Evolutionary conservation across 2,888 invertebrate species (phyloP).

Genomic region (Drosophila mercatorum): DNA sequence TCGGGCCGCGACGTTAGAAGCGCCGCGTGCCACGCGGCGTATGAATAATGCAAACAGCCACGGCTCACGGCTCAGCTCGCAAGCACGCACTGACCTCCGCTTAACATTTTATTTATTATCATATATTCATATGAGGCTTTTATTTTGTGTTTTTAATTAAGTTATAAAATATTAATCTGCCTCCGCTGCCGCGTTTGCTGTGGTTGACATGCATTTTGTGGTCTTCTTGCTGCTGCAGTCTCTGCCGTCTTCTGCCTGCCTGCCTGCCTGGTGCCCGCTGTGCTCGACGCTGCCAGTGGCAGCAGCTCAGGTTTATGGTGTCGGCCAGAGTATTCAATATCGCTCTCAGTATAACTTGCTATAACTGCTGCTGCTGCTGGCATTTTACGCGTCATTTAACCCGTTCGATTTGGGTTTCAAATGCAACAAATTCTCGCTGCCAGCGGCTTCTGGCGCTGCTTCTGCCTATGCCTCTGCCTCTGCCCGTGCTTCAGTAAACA

Average conservation of each 20-base stretch:
- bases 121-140: constrained; percentile 53
- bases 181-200: constrained; percentile 30
- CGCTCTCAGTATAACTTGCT: constrained; percentile 9
- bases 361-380: constrained; percentile 31
- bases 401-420: constrained; percentile 65
- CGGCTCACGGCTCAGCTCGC: constrained; percentile 39
- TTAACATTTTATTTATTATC: constrained; percentile 54
- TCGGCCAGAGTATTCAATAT: constrained; percentile 39
- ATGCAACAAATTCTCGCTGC: constrained; percentile 53
- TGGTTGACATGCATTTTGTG: constrained; percentile 77
- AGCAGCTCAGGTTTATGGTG: constrained; percentile 52
- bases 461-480: constrained; percentile 2
- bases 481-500: constrained; percentile 12
- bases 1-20: constrained; percentile 31
- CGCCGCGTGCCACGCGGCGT: constrained; percentile 42
- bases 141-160: constrained; percentile 73
- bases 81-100: constrained; percentile 54
- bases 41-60: constrained; percentile 62
- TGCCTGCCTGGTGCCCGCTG: constrained; percentile 14
- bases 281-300: constrained; percentile 18
- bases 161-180: constrained; percentile 76
- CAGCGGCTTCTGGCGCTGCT: constrained; percentile 21
- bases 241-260: constrained; percentile 1
- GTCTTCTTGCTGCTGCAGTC: constrained; percentile 47
- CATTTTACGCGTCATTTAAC: constrained; percentile 72